Base-by-base conservation (phyloP, 2,888 invertebrate genomes). In the Andrena chrysosceles region DNA sequence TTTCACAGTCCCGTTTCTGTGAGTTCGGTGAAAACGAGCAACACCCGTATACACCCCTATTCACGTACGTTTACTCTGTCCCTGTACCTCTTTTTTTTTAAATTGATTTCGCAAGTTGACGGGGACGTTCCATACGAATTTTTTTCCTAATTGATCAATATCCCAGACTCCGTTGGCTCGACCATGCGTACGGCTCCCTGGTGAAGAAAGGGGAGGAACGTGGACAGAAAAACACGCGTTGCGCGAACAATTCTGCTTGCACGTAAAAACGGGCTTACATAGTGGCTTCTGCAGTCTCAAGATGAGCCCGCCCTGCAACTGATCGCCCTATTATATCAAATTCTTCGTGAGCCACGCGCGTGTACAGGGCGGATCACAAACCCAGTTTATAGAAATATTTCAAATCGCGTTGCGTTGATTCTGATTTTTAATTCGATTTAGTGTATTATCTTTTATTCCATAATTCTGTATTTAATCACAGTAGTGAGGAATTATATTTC, bases 101-200 rank as follows among this genome's bases (percentile, higher is more conserved):
- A 79, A 79, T 76, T 35, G 75, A 69, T 79, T 66, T 83, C 72
- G 60, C 83, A 76, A 80, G 79, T 76, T 76, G 63, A 29, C 75
- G 60, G 42, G 42, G 49, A 75, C 83, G 74, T 77, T 81, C 68
- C 84, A 56, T 4, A 48, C 81, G 64, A 33, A 84, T 84, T 81
- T 86, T 88, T 88, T 86, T 87, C 77, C 85, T 85, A 88, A 89
- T 89, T 88, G 89, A 89, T 89, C 88, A 86, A 89, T 89, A 89
- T 86, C 88, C 84, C 82, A 80, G 69, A 59, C 82, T 49, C 62
- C 64, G 75, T 56, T 33, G 72, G 49, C 60, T 82, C 83, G 83
- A 35, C 78, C 83, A 83, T 82, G 78, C 78, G 74, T 78, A 77
- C 60, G 72, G 33, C 68, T 60, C 60, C 71, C 62, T 8, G 63